Percentiles rank a stretch among this genome's conserved stretches.
These are phyloP conservation scores for Aphodius sticticus DNA, from an alignment of 2,888 invertebrate species.

Conservation along the genomic window DNA sequence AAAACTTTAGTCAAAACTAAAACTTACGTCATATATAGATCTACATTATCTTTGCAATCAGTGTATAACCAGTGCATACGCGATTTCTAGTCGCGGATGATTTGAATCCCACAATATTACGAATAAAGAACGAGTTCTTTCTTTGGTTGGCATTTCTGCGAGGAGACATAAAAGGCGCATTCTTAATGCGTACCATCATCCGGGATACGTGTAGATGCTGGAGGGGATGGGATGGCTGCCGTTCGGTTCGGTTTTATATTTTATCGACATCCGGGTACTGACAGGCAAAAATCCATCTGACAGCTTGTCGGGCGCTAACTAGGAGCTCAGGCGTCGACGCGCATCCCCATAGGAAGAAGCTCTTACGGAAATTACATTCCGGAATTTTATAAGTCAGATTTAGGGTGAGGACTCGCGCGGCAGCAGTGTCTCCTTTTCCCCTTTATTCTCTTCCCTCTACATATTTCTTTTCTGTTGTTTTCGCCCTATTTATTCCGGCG, in stretches of 20 bases:
- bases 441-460: background rate
- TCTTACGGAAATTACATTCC: slow-evolving; percentile 56
- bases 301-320: slow-evolving; percentile 53
- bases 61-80: too few relatives aligned
- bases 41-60: too few relatives aligned
- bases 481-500: background rate
- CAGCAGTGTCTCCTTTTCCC: background rate
- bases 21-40: too few relatives aligned
- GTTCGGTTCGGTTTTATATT: slow-evolving; percentile 45
- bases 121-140: too few relatives aligned
- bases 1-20: too few relatives aligned
- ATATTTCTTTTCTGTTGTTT: background rate
- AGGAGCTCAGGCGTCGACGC: slow-evolving; percentile 43
- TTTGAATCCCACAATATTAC: too few relatives aligned
- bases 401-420: slow-evolving; percentile 18
- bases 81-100: too few relatives aligned
- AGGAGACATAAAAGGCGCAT: background rate
- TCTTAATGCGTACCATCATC: background rate
- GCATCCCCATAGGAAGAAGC: slow-evolving; percentile 43
- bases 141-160: too few relatives aligned
- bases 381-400: slow-evolving; percentile 46
- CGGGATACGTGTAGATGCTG: background rate
- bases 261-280: slow-evolving; percentile 50
- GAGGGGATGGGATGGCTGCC: background rate
- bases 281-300: slow-evolving; percentile 56